These are phyloP conservation scores for Urophycis tenuis DNA, from an alignment of 2,797 vertebrate species.

Conservation along the genomic window DNA sequence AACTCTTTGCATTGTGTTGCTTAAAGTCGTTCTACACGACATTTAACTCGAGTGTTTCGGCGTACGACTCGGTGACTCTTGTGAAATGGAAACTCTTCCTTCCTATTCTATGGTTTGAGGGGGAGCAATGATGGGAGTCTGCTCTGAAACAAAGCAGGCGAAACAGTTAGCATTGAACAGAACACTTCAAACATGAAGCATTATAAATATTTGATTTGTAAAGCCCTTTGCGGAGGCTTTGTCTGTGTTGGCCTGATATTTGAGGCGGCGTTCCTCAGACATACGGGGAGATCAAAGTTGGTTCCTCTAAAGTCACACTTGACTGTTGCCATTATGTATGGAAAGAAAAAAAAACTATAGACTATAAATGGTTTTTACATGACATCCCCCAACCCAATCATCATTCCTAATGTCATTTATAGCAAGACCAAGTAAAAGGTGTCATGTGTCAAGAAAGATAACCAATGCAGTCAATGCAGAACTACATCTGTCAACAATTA, in stretches of 20 bases:
- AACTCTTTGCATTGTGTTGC: background rate
- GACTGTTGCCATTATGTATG: constrained; percentile 13
- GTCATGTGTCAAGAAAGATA: background rate
- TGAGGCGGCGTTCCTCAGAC: constrained; percentile 44
- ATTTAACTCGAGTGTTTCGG: background rate
- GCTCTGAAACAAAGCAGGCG: background rate
- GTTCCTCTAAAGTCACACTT: constrained; percentile 23
- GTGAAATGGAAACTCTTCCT: background rate
- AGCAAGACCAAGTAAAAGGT: background rate
- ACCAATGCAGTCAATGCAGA: no score
- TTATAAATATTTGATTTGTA: constrained; percentile 57
- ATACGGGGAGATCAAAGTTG: constrained; percentile 34
- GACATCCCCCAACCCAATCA: background rate
- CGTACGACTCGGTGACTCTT: background rate
- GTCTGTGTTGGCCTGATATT: constrained; percentile 44
- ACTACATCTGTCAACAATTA: constrained; percentile 9
- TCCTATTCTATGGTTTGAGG: background rate
- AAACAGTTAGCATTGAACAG: constrained; percentile 15
- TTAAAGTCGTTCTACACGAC: background rate
- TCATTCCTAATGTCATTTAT: background rate
- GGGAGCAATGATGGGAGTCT: background rate
- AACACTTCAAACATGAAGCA: constrained; percentile 49
- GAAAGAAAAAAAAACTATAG: constrained; percentile 5
- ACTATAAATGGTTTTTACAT: background rate
- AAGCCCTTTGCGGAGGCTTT: constrained; percentile 48